Evolutionary conservation across 2,113 vertebrate genomes (phyloP), one percentile per base, ranked within the genome.

Genomic region (Neoarius graeffei): DNA sequence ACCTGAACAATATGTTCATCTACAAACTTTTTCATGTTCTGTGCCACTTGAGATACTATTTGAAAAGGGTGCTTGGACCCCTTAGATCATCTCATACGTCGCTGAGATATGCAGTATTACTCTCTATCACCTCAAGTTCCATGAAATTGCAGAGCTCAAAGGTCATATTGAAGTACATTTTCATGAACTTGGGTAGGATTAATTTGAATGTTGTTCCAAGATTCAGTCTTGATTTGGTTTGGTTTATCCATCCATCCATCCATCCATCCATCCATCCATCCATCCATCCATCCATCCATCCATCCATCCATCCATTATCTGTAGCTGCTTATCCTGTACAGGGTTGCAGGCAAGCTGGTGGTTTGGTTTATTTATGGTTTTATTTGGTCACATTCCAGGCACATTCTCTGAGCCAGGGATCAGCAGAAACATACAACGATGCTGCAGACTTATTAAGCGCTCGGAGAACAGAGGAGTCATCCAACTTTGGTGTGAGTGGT

Each of bases 321-420:
- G 42, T 42, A 42, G 42, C 42, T 42, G 35, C 35, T 35, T 35
- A 35, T 35, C 35, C 35, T 35, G 42, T 42, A 3, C 42, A 42
- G 42, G 42, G 42, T 42, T 42, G 42, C 42, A 42, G 42, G 42
- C 52, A 54, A 11, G 10, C 8, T 54, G 52, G 7, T 60, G 7
- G 0, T 80, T 56, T 27, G 73, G 8, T 23, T 42, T 17, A 42
- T 25, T 76, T 5, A 25, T 67, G 0, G 67, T 81, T 54, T 7
- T 52, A 35, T 14, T 10, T n/a, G 10, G 71, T 79, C 9, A 52
- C 42, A 60, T 89, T 91, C 71, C 87, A 99, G 98, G 96, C 97
- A 35, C 90, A 96, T 54, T 97, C 97, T n/a, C 95, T 95, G 3
- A 96, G 96, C 35, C 92, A 95, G 56, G 94, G 96, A 20, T 13